Base-by-base conservation (phyloP, 1,140 invertebrate genomes). In the Bombus confusus region DNA sequence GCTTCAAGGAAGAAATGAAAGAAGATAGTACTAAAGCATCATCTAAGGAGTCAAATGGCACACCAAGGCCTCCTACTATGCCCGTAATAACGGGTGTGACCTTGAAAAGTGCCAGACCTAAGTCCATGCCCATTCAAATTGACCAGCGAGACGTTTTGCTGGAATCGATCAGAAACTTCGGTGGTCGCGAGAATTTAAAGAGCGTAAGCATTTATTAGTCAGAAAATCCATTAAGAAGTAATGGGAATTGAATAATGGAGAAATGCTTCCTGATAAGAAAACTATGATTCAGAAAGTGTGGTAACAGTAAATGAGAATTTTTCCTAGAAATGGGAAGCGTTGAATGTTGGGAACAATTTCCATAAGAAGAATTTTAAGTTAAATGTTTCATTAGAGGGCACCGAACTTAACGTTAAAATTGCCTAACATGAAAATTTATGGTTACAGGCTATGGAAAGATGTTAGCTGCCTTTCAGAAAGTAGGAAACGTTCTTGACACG, bases 81-180 rank as follows among this genome's bases (percentile, higher is more conserved):
- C 95, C 95, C 9, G 93, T 95, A 9, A 95, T 95, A 31, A 93
- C 93, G 5, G 93, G 91, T 39, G 93, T 95, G 0, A 94, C 94
- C 1, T 91, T 95, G 81, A 95, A 96, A 80, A 95, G 91, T 72
- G 80, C 88, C 59, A 93, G 85, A 74, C 92, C 90, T 6, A 93
- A 93, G 78, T 92, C 89, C 28, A 92, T 90, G 86, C 88, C 91
- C 41, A 81, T 88, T 37, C 83, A 95, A 59, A 72, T 91, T 12
- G 96, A 97, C 92, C 95, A 96, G 2, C 95, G 97, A 66, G 96
- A 97, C 83, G 95, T 96, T 87, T 93, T 98, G 13, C 93, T 98
- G 88, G 96, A 96, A n/a, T 97, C 97, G 15, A 98, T 98, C 86
- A 94, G 97, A 86, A 96, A 96, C 90, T 98, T 97, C 89, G 96